Percentiles rank a stretch among this genome's conserved stretches.
Conservation (phyloP, 2,113 vertebrate genomes). For the Fregata magnificens region DNA sequence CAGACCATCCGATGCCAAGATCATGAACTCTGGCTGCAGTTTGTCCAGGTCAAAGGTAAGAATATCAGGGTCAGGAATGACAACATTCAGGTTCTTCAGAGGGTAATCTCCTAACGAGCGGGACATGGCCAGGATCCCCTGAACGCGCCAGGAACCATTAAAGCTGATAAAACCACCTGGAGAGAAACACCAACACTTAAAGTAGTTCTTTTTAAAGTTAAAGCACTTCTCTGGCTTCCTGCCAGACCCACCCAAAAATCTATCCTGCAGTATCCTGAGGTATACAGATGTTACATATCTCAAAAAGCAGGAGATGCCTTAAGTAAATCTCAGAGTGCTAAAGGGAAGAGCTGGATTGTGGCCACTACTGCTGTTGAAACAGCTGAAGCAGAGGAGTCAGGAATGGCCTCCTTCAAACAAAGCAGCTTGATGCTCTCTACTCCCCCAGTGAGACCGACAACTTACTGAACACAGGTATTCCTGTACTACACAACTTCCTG, state of each 20-base stretch:
- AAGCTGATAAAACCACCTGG: conserved; percentile 99
- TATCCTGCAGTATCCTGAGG: neutral
- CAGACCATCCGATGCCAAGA: conserved; percentile 94
- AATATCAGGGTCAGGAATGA: conserved; percentile 93
- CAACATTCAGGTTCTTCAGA: conserved; percentile 95
- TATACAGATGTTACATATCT: fast-evolving
- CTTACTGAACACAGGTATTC: neutral
- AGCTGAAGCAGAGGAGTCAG: neutral
- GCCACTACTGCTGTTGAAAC: neutral
- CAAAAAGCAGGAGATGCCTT: neutral
- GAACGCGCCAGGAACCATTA: conserved; percentile 97
- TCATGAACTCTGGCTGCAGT: conserved; percentile 97
- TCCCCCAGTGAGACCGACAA: neutral
- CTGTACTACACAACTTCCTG: neutral
- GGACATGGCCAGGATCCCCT: conserved; percentile 98
- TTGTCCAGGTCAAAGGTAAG: conserved; percentile 96
- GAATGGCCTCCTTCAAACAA: neutral
- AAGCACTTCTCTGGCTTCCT: neutral
- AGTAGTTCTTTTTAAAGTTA: neutral
- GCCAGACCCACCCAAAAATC: neutral
- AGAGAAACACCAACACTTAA: neutral
- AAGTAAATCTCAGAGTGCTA: fast-evolving
- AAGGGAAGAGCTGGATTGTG: neutral
- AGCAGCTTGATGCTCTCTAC: neutral
- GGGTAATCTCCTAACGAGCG: conserved; percentile 96